These are phyloP conservation scores for Brachynemurus nebulosus DNA, from an alignment of 2,888 invertebrate genomes.

Conservation along the genomic window DNA sequence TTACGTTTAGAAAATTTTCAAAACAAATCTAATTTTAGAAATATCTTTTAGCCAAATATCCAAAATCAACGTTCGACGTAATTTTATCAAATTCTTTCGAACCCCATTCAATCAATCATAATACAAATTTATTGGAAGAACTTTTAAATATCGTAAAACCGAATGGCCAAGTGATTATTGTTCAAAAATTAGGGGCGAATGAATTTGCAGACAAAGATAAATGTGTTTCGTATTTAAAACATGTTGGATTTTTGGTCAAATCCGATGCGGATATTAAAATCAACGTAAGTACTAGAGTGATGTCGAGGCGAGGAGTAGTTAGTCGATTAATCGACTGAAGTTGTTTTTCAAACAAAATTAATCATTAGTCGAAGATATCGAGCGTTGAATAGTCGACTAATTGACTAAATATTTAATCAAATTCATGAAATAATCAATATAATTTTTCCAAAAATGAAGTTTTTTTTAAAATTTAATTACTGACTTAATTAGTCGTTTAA, in stretches of 20 bases:
- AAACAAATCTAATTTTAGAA: background rate
- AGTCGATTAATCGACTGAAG: too few species aligned
- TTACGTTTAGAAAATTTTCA: background rate
- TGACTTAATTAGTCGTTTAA: too few species aligned
- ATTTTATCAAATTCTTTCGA: slow-evolving; percentile 39
- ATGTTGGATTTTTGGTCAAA: slow-evolving; percentile 45
- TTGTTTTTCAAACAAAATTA: too few species aligned
- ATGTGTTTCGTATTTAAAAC: slow-evolving; percentile 37
- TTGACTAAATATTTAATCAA: too few species aligned
- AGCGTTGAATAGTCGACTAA: too few species aligned
- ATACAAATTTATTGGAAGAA: slow-evolving; percentile 35
- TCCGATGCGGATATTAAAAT: slow-evolving; percentile 23
- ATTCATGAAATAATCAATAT: too few species aligned
- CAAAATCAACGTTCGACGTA: slow-evolving; percentile 44
- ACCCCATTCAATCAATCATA: slow-evolving; percentile 32
- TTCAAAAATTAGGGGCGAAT: slow-evolving; percentile 30
- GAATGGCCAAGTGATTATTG: slow-evolving; percentile 41
- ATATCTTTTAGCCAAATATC: slow-evolving; percentile 34
- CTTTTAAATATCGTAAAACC: slow-evolving; percentile 48
- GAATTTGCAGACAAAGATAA: slow-evolving; percentile 26
- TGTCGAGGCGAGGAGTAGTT: too few species aligned
- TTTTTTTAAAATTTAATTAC: too few species aligned
- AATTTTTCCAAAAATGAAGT: too few species aligned
- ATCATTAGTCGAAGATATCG: too few species aligned
- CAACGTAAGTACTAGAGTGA: slow-evolving; percentile 13